A percentile compares a stretch with the other conserved stretches of the same genome.
phyloP scores from a whole-genome alignment of 2,113 vertebrate genomes.

The Onychorhynchus coronatus region DNA sequence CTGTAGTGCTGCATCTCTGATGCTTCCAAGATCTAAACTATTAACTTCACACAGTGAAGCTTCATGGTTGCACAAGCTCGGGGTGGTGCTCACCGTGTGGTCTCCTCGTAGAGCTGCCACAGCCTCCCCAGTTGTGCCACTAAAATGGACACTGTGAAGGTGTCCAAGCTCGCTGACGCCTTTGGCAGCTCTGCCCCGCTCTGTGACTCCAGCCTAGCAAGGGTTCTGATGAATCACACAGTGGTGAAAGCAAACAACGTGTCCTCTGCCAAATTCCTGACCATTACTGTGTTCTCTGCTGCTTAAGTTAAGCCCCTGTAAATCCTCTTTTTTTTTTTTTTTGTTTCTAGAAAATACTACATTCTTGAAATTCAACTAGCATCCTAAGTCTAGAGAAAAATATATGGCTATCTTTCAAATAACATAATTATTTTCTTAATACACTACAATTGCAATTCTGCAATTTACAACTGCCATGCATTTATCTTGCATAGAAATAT shows the following conservation, averaged over 20 bases:
- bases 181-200: conserved; percentile 8
- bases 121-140: neutral
- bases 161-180: neutral
- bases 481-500: neutral
- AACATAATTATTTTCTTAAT: neutral
- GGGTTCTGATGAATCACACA: conserved; percentile 20
- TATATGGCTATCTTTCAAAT: neutral
- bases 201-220: neutral
- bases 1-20: neutral
- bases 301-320: neutral
- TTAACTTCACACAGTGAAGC: neutral
- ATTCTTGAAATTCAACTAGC: neutral
- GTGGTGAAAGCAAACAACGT: neutral
- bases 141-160: neutral
- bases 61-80: neutral
- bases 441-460: neutral
- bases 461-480: neutral
- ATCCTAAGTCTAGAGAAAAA: neutral
- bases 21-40: neutral
- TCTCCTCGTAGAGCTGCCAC: neutral
- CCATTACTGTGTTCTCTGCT: neutral
- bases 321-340: neutral
- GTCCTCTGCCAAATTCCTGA: conserved; percentile 18
- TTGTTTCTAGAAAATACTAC: neutral
- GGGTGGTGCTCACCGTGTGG: neutral